A percentile compares a stretch with the other conserved stretches of the same genome.
phyloP scores from a whole-genome alignment of 2,797 vertebrate species.

The Chelon auratus region DNA sequence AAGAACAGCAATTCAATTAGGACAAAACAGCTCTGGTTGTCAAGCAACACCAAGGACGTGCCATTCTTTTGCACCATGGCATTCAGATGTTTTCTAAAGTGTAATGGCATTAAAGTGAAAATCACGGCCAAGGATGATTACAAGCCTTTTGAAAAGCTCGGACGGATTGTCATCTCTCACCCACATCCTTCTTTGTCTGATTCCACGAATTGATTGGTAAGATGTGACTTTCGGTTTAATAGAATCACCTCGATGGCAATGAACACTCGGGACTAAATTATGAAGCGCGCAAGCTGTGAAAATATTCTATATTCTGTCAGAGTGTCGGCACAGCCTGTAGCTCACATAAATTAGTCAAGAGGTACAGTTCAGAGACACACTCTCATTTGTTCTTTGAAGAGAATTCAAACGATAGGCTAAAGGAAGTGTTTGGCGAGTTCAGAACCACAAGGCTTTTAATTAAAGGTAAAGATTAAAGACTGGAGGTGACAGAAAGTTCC shows the following conservation, averaged over 20 bases:
- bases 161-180: constrained; percentile 45
- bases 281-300: constrained; percentile 4
- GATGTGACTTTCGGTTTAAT: constrained; percentile 53
- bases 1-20: constrained; percentile 75
- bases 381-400: constrained; percentile 3
- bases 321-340: background rate
- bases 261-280: constrained; percentile 25
- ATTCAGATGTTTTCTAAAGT: constrained; percentile 69
- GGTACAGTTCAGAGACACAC: constrained; percentile 10
- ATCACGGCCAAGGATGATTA: constrained; percentile 61
- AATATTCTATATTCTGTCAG: constrained; percentile 13
- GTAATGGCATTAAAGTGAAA: constrained; percentile 62
- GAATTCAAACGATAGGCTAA: background rate
- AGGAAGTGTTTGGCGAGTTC: constrained; percentile 19
- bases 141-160: constrained; percentile 50
- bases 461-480: constrained; percentile 24
- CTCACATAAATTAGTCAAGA: constrained; percentile 18
- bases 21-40: constrained; percentile 77
- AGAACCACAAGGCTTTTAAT: constrained; percentile 32
- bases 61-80: constrained; percentile 65
- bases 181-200: constrained; percentile 56
- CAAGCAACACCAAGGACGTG: constrained; percentile 84
- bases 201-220: constrained; percentile 33
- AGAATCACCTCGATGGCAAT: constrained; percentile 37
- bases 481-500: constrained; percentile 21